A percentile compares a stretch with the other conserved stretches of the same genome.
phyloP scores from a whole-genome alignment of 1,140 invertebrate species.

The Apis florea region DNA sequence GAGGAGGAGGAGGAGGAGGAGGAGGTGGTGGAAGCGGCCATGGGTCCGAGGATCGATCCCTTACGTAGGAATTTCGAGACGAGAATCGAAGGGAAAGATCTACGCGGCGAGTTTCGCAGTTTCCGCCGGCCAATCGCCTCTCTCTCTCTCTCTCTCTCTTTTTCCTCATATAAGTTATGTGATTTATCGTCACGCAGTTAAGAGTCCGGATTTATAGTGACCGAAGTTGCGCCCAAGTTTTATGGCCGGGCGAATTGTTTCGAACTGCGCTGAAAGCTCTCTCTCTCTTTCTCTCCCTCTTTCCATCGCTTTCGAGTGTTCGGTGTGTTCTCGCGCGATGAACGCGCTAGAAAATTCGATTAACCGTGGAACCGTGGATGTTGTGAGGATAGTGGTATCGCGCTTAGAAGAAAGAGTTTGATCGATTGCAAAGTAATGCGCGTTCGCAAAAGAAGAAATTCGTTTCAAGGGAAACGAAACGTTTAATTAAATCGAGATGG shows the following conservation, averaged over 20 bases:
- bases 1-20: neutral
- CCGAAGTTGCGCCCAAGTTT: constrained; percentile 32
- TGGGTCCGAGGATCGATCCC: constrained; percentile 22
- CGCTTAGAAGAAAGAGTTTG: no score
- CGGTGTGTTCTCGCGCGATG: neutral
- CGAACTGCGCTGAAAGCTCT: constrained; percentile 39
- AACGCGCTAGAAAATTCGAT: constrained; percentile 40
- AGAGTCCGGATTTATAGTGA: constrained; percentile 48
- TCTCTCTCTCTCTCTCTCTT: neutral
- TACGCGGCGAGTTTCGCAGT: constrained; percentile 40
- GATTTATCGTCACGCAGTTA: constrained; percentile 55
- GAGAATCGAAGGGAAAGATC: constrained; percentile 17
- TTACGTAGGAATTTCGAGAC: constrained; percentile 36
- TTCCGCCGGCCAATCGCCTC: neutral
- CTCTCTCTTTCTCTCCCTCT: no score
- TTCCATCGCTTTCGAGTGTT: no score
- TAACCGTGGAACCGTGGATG: neutral
- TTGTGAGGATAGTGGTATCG: neutral
- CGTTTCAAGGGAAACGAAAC: no score
- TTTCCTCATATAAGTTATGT: constrained; percentile 29
- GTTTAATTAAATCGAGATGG: no score
- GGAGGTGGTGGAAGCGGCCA: neutral
- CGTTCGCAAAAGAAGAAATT: no score
- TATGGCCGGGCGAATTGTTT: constrained; percentile 49
- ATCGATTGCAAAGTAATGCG: no score